Base-by-base conservation (phyloP, 2,113 vertebrate species). In the Oryzias javanicus region DNA sequence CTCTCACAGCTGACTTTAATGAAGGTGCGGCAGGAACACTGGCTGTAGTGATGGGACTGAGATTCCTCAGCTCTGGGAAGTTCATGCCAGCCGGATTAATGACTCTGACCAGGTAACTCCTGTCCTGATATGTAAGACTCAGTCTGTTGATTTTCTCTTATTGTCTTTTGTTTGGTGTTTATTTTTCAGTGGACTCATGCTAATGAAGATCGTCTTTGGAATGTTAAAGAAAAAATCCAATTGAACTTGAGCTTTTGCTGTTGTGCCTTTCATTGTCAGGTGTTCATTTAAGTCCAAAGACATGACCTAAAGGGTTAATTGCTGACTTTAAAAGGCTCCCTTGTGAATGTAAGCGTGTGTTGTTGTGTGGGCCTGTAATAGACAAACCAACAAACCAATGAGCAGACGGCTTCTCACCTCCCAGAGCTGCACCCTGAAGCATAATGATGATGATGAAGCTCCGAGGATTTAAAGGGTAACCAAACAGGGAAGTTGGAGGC, bases 21-120 rank as follows among this genome's bases (percentile, higher is more conserved):
- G 44, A 67, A 95, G 96, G 85, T 73, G 92, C 94, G 1, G 93
- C 94, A 10, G 96, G 94, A 69, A 90, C 92, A 4, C 76, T 98
- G 81, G 77, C 92, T 27, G 92, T 90, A 0, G 64, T 98, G 63
- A 97, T 98, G 95, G 95, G 93, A 60, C 87, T 93, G 74, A 89
- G 96, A 64, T 98, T 94, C 84, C 90, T 96, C 78, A 81, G 85
- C 87, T 95, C 94, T 19, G 89, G 94, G 78, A 98, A 95, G 82
- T 92, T 98, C 56, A 95, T 98, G 94, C 96, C 96, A 44, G 94
- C 95, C 0, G 96, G 96, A 40, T 84, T 98, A 29, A 93, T 97
- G 74, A 91, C 94, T 10, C 90, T 93, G 57, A 83, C 89, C 55
- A 98, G 95, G 96, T 96, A 60, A 55, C 4, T 24, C 14, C 24